A percentile compares a stretch with the other conserved stretches of the same genome.
These are phyloP conservation scores for Lasius fuliginosus DNA, from an alignment of 2,888 invertebrate species.

Conservation along the genomic window DNA sequence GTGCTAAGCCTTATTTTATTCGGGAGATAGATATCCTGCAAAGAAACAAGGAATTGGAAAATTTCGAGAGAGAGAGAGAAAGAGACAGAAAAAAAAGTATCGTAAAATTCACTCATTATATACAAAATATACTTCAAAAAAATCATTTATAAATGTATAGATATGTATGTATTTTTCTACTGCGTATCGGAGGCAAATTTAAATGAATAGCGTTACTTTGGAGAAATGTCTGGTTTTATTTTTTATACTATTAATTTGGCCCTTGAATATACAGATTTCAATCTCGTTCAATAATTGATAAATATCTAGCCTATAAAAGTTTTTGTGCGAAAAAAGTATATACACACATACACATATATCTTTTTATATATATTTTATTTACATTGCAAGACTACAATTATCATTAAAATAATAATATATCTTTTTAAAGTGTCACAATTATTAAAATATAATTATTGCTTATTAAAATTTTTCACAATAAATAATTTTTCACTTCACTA, in stretches of 20 bases:
- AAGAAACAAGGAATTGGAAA: background rate
- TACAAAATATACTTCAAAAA: background rate
- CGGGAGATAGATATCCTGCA: background rate
- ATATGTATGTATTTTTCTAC: constrained; percentile 16
- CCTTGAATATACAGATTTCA: background rate
- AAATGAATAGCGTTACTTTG: background rate
- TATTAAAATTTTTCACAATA: background rate
- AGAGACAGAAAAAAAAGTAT: too few relatives aligned
- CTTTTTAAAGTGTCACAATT: background rate
- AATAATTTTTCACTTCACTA: background rate
- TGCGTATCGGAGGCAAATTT: background rate
- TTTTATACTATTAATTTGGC: background rate
- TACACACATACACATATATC: background rate
- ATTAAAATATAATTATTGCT: background rate
- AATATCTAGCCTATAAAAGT: background rate
- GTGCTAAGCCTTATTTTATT: constrained; percentile 1
- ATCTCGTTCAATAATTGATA: background rate
- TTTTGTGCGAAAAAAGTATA: background rate
- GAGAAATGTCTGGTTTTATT: background rate
- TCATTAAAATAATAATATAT: background rate
- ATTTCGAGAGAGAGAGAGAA: too few relatives aligned
- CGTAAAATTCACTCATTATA: background rate
- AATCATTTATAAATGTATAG: background rate
- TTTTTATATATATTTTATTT: constrained; percentile 8
- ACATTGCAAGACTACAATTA: background rate